Evolutionary conservation across 2,113 vertebrate genomes (phyloP), one percentile per base, ranked within the genome.

Genomic region (Megatriorchis doriae): DNA sequence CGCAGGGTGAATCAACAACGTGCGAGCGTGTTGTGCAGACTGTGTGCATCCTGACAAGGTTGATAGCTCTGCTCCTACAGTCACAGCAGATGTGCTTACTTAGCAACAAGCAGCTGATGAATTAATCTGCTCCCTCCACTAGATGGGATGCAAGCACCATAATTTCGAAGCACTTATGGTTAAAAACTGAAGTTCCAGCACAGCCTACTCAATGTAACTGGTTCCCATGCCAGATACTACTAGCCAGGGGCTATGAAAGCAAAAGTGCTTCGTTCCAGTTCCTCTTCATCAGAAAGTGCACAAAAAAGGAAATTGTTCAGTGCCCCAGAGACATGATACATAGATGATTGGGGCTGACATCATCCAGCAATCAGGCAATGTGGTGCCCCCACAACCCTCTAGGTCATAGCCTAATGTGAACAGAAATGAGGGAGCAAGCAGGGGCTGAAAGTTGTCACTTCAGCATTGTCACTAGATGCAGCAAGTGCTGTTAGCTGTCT

Each of bases 81-180:
- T 45, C 77, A 52, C 71, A 36, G 52, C 38, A 70, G 53, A 85
- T 38, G 56, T 66, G 89, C 95, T 89, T 84, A 79, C 83, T 93
- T 88, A 87, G 81, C 81, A 93, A 73, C 73, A 63, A 90, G 88
- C 65, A 96, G 81, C 70, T 90, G 91, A 95, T 90, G 91, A 97
- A 97, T 96, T 95, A 77, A 95, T 94, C 95, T 83, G 66, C 91
- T 96, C 53, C 59, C 94, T 95, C 96, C 97, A 97, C 95, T 97
- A 97, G 95, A 97, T 97, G 93, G 94, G 81, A 96, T 97, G 79
- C 95, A 82, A 96, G 95, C 74, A 96, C 91, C 81, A 52, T 80
- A 86, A 94, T 96, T 96, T 90, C 94, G 23, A 87, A 66, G 71
- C 2, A 2, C 26, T 94, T 73, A 43, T 7, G 22, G 42, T 59